phyloP scores from a whole-genome alignment of 2,113 vertebrate genomes.

The Passer domesticus region DNA sequence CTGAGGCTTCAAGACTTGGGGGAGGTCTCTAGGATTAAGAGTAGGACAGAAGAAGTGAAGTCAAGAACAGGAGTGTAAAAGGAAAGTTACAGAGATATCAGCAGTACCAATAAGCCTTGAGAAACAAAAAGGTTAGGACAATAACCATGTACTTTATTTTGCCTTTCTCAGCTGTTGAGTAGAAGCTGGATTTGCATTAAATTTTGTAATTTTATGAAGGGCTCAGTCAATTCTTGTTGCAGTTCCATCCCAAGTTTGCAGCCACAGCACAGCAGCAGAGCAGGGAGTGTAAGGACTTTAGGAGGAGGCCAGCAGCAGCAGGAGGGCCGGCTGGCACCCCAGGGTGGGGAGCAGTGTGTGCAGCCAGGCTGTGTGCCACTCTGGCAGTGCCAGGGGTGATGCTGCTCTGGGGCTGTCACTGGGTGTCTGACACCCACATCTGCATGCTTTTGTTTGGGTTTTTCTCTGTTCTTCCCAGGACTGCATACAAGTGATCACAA shows the following conservation, averaged over 20 bases:
- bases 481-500: not conserved
- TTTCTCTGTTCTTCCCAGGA: not conserved
- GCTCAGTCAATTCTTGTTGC: not conserved
- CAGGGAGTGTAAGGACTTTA: not conserved
- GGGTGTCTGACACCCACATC: not conserved
- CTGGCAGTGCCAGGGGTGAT: not conserved
- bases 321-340: not conserved
- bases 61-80: not conserved
- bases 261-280: not conserved
- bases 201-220: not conserved
- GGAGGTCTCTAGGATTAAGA: not conserved
- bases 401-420: not conserved
- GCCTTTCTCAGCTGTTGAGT: not conserved
- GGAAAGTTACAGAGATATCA: not conserved
- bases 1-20: not conserved
- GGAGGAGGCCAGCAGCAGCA: no score
- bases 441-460: not conserved
- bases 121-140: not conserved
- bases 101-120: not conserved
- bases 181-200: not conserved
- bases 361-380: not conserved
- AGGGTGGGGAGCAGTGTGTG: not conserved
- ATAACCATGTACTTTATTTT: not conserved
- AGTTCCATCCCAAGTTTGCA: not conserved
- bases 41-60: not conserved